Base-by-base conservation (phyloP, 2,113 vertebrate genomes). In the Eudyptes chrysolophus region DNA sequence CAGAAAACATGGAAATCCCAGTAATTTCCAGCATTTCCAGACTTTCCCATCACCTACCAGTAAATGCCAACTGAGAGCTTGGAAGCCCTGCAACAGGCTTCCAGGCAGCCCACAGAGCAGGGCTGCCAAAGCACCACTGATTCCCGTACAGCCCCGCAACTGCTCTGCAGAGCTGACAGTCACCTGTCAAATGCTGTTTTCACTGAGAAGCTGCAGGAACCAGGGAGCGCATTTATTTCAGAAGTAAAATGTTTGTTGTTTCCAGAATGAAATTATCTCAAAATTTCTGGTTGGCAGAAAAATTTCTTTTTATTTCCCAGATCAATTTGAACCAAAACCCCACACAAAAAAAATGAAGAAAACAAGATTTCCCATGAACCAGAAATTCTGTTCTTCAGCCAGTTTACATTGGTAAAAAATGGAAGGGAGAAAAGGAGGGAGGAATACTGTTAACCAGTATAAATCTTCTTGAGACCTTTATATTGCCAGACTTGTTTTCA, bases 131-230 rank as follows among this genome's bases (percentile, higher is more conserved):
- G 72, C 36, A 75, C 38, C 69, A 75, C 44, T 2, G 3, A 49
- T 70, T 70, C 65, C 74, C 5, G 0, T 30, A 24, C 10, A 77
- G 65, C 57, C 66, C 65, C n/a, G 44, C 52, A 72, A 72, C 58
- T 54, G 29, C 70, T 79, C 77, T 42, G 38, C 11, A 4, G 76
- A 93, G 49, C 74, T 76, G 57, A 66, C 44, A 87, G 40, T 92
- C 75, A 97, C 90, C 58, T 96, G 92, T 95, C 95, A 96, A 94
- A 77, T 58, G 17, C 52, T 54, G 83, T 97, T 96, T 91, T 83
- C 68, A 74, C 49, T 90, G 79, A 96, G 78, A 92, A 94, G 66
- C 25, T 93, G 71, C 84, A 97, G 87, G 46, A 94, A 92, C 36
- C 25, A 76, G 54, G 44, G 5, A 95, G 11, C 36, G 61, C n/a